Percentiles rank a stretch among this genome's conserved stretches.
Evolutionary conservation across 2,888 invertebrate genomes (phyloP).

Genomic region (Agriotes lineatus): DNA sequence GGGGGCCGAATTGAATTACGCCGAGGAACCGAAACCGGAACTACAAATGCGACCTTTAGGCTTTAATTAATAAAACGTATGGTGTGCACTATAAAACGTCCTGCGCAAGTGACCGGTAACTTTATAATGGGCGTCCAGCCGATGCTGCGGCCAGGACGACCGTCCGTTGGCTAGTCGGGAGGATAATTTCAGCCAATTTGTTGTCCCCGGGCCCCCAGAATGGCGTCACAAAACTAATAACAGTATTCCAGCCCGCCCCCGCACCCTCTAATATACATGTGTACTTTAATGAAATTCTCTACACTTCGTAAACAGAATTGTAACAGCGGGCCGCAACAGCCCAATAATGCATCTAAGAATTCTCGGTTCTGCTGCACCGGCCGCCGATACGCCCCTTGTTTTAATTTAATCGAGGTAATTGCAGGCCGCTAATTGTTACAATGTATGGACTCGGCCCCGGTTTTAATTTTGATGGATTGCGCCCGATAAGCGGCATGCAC

Average conservation of each 20-base stretch:
- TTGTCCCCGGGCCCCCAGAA: constrained; percentile 52
- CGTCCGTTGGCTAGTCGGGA: constrained; percentile 43
- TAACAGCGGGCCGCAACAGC: constrained; percentile 50
- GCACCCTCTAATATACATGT: constrained; percentile 54
- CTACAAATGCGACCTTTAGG: constrained; percentile 21
- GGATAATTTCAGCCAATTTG: constrained; percentile 61
- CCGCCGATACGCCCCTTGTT: constrained; percentile 8
- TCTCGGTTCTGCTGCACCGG: constrained; percentile 14
- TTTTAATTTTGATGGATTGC: constrained; percentile 27
- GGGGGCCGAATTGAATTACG: background rate
- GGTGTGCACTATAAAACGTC: constrained; percentile 31
- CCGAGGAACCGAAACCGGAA: background rate
- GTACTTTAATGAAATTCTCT: constrained; percentile 59
- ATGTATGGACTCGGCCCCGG: constrained; percentile 5
- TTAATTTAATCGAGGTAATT: constrained; percentile 37
- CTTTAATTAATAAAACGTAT: constrained; percentile 33
- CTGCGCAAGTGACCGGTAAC: constrained; percentile 33
- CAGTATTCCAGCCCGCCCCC: constrained; percentile 48
- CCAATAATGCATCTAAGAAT: constrained; percentile 33
- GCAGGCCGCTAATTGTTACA: constrained; percentile 28
- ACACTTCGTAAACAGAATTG: constrained; percentile 57
- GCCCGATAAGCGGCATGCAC: constrained; percentile 17
- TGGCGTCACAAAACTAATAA: constrained; percentile 61
- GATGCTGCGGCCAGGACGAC: constrained; percentile 30
- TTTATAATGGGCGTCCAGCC: constrained; percentile 33